phyloP scores from a whole-genome alignment of 2,888 invertebrate species.

The Hyles lineata region DNA sequence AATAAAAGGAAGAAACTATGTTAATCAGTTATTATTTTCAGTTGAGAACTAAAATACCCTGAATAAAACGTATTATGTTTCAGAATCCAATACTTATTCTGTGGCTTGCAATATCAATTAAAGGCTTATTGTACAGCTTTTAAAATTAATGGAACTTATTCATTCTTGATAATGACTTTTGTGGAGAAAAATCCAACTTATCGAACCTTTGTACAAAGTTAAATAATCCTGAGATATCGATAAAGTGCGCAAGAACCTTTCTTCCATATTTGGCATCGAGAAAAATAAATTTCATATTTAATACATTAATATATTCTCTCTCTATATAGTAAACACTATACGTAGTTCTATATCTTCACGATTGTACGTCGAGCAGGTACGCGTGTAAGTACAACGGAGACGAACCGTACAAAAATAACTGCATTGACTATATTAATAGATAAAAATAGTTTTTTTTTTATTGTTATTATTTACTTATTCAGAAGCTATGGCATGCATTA shows the following conservation, averaged over 20 bases:
- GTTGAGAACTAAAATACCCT: no score
- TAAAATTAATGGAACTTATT: no score
- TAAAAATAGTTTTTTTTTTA: conserved; percentile 14
- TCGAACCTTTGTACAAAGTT: no score
- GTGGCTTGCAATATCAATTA: no score
- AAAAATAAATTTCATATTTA: conserved; percentile 33
- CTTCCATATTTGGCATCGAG: conserved; percentile 22
- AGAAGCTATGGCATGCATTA: conserved; percentile 21
- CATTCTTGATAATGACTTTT: no score
- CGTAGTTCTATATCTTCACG: conserved; percentile 7
- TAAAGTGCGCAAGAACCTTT: conserved; percentile 14
- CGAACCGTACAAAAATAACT: conserved; percentile 29
- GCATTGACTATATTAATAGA: conserved; percentile 22
- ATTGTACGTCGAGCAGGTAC: conserved; percentile 32
- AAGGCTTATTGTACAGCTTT: no score
- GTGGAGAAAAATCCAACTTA: no score
- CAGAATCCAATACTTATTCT: no score
- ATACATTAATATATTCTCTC: conserved; percentile 17
- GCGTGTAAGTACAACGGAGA: conserved; percentile 28
- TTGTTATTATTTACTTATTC: conserved; percentile 2
- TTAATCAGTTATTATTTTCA: no score
- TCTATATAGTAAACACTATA: conserved; percentile 18
- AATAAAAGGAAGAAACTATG: no score
- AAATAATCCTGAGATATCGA: background rate
- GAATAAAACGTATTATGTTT: no score